Evolutionary conservation across 2,797 vertebrate species (phyloP), one percentile per base, ranked within the genome.

Genomic region (Sebastes steindachneri): DNA sequence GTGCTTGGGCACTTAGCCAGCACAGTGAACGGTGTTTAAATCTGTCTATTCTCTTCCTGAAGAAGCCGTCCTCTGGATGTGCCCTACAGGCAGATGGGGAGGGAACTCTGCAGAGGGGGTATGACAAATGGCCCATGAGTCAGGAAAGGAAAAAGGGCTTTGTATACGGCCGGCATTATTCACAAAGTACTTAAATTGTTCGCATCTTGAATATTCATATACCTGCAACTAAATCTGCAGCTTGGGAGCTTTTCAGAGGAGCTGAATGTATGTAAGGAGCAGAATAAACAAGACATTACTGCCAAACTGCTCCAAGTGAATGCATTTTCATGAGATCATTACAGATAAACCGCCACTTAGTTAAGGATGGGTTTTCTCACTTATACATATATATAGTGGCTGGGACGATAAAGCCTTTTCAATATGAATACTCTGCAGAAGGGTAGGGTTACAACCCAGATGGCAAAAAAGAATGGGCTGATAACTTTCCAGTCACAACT

Each of bases 201-300:
- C 63, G 29, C 35, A 74, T 79, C 48, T 37, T 90, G 76, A 86
- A 92, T 89, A 90, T 92, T 90, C 85, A 91, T 84, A 62, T 54
- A 75, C 60, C 73, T 83, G 73, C 62, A 26, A 58, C 45, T 75
- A 65, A 66, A 78, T 75, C n/a, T 88, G 81, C 75, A 76, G 55
- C 64, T 15, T 53, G 21, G 53, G 54, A 70, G 65, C 55, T 80
- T 84, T 83, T 77, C 74, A 35, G 73, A 72, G 51, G 17, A 19
- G 5, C 60, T 14, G 60, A 69, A 69, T 73, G 9, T 33, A 84
- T 55, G 60, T 8, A 48, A 48, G 45, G 55, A 59, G 67, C 76
- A 66, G 33, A 35, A 83, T 66, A 82, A 71, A 79, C 73, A 86
- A 75, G 74, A 63, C 53, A 58, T 54, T 60, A 25, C 58, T 71